phyloP scores from a whole-genome alignment of 2,888 invertebrate genomes.

The Drosophila birchii region DNA sequence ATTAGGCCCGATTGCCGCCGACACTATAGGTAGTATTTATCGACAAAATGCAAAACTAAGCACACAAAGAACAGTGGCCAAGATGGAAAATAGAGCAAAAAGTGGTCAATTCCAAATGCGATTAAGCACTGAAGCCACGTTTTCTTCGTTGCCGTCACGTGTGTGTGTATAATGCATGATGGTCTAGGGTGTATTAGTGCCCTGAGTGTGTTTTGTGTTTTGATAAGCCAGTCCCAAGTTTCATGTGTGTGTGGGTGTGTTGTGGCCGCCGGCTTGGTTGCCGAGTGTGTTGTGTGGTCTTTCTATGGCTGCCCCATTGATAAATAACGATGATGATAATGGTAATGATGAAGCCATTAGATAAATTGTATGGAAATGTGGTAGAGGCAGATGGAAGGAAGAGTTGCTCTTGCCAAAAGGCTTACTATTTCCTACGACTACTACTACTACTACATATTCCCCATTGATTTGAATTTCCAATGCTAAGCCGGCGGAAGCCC shows the following conservation, averaged over 20 bases:
- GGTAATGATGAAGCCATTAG: constrained; percentile 28
- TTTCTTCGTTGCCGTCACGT: constrained; percentile 52
- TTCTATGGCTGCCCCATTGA: constrained; percentile 53
- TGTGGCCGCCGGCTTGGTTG: constrained; percentile 23
- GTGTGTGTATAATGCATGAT: constrained; percentile 18
- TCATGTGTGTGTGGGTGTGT: constrained; percentile 38
- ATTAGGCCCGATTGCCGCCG: constrained; percentile 48
- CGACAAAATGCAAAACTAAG: constrained; percentile 25
- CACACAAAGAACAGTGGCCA: constrained; percentile 8
- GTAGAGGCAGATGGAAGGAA: no score
- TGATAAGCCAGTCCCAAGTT: constrained; percentile 63
- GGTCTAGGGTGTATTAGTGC: neutral
- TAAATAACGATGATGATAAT: constrained; percentile 31
- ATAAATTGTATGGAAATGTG: constrained; percentile 23
- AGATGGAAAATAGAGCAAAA: constrained; percentile 37
- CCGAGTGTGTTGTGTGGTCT: constrained; percentile 4
- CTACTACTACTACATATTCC: neutral
- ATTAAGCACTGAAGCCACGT: constrained; percentile 58
- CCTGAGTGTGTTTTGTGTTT: constrained; percentile 55
- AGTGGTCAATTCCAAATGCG: constrained; percentile 59
- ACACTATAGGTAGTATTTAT: neutral
- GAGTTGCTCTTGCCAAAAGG: neutral
- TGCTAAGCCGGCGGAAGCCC: constrained; percentile 7
- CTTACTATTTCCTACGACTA: neutral
- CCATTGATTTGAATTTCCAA: constrained; percentile 3